phyloP scores from a whole-genome alignment of 2,113 vertebrate species.

The Sander lucioperca region DNA sequence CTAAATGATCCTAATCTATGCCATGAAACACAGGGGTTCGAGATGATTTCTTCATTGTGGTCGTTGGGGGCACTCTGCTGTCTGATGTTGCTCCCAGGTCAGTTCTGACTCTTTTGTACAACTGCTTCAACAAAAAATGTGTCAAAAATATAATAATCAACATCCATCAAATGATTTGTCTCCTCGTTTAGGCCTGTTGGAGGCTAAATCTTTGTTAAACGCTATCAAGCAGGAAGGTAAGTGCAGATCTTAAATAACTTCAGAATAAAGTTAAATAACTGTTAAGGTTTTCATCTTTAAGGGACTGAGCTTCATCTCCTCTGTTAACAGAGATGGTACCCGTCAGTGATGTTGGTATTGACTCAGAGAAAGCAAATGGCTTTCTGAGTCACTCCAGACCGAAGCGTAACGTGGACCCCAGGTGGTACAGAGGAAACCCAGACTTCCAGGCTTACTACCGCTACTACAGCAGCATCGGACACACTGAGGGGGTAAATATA shows the following conservation, averaged over 20 bases:
- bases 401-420: conserved; percentile 78
- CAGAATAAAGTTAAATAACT: neutral
- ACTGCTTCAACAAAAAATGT: neutral
- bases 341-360: conserved; percentile 62
- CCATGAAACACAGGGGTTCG: conserved; percentile 57
- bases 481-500: conserved; percentile 84
- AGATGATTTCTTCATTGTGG: conserved; percentile 73
- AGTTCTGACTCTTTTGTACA: conserved; percentile 31
- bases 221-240: conserved; percentile 79
- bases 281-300: neutral
- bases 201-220: conserved; percentile 80
- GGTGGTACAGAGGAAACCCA: conserved; percentile 82
- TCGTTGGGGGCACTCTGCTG: conserved; percentile 67
- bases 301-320: neutral
- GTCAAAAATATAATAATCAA: neutral
- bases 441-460: conserved; percentile 88
- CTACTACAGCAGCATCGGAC: conserved; percentile 88
- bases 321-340: conserved; percentile 69
- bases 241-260: neutral
- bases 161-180: neutral
- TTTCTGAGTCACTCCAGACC: conserved; percentile 82
- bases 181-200: conserved; percentile 69
- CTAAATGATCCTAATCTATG: neutral
- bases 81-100: conserved; percentile 76
- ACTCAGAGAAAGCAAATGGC: conserved; percentile 72